Evolutionary conservation across 2,888 invertebrate genomes (phyloP).

Genomic region (Lacanobia oleracea): DNA sequence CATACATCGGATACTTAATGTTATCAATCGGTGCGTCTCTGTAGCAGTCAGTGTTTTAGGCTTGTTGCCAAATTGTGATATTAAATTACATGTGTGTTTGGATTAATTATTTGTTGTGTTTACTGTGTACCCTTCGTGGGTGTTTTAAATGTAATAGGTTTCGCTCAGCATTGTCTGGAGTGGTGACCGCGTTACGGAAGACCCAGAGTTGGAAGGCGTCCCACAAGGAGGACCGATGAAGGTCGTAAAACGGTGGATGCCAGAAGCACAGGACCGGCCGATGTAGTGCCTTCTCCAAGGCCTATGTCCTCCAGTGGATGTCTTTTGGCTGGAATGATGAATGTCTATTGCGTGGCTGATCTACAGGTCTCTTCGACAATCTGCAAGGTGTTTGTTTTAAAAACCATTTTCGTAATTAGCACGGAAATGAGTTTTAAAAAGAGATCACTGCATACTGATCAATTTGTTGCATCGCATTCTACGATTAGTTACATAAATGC

Average conservation of each 20-base stretch:
- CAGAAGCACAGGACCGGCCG: not conserved
- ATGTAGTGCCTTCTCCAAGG: not conserved
- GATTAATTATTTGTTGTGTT: conserved; percentile 42
- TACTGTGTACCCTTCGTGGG: not conserved
- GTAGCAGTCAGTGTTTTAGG: conserved; percentile 37
- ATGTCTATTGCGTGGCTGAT: too few relatives aligned
- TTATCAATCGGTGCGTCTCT: conserved; percentile 67
- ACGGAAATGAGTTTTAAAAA: too few relatives aligned
- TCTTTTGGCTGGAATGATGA: too few relatives aligned
- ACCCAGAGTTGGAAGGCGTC: not conserved
- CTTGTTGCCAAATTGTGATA: conserved; percentile 51
- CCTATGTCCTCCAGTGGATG: too few relatives aligned
- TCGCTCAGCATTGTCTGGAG: not conserved
- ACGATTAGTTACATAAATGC: too few relatives aligned
- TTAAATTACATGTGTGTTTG: conserved; percentile 40
- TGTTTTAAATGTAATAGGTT: not conserved
- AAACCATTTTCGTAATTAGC: too few relatives aligned
- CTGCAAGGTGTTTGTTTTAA: too few relatives aligned
- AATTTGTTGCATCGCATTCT: too few relatives aligned
- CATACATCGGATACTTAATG: conserved; percentile 67
- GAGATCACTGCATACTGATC: too few relatives aligned
- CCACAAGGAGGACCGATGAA: not conserved
- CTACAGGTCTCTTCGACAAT: too few relatives aligned
- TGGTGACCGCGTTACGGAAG: not conserved
- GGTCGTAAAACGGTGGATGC: not conserved